Base-by-base conservation (phyloP, 1,140 invertebrate genomes). In the Drosophila murphyi region DNA sequence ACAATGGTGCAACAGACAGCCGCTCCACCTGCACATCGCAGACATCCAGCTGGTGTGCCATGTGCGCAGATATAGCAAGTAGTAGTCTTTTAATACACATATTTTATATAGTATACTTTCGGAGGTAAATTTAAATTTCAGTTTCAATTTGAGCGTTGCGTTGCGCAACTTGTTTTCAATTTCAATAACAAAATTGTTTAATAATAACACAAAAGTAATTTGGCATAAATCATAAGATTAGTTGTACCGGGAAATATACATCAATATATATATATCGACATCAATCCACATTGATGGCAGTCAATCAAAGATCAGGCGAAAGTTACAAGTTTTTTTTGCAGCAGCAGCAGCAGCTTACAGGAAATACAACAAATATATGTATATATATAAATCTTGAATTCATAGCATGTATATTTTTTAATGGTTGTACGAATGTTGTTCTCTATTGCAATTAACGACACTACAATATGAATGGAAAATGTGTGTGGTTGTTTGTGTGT, bases 21-120 rank as follows among this genome's bases (percentile, higher is more conserved):
- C 85, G n/a, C 69, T 89, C 0, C 72, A 31, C 1, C 45, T 89
- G 43, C 85, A 89, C 57, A 89, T 89, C 8, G 76, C 71, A 8
- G 85, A 89, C 35, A 89, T 89, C 35, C 54, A 89, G 59, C 62
- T 89, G 10, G 20, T 89, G 32, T 89, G 80, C 50, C 86, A 85
- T 61, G 67, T 89, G 64, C 80, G 86, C 20, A 39, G 60, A 20
- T 63, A 51, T 5, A 64, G 47, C 29, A 80, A 88, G 51, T 82
- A 64, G 45, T n/a, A n/a, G n/a, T 31, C 2, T 10, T 56, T 28
- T 29, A 10, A 8, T 39, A 7, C 7, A 51, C 5, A 31, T 8
- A 52, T 60, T 61, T 55, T 45, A 7, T 37, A 35, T 59, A 61
- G 57, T 59, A 61, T 69, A 69, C 48, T 69, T 69, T 54, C 47